Base-by-base conservation (phyloP, 2,113 vertebrate species). In the Okapia johnstoni region DNA sequence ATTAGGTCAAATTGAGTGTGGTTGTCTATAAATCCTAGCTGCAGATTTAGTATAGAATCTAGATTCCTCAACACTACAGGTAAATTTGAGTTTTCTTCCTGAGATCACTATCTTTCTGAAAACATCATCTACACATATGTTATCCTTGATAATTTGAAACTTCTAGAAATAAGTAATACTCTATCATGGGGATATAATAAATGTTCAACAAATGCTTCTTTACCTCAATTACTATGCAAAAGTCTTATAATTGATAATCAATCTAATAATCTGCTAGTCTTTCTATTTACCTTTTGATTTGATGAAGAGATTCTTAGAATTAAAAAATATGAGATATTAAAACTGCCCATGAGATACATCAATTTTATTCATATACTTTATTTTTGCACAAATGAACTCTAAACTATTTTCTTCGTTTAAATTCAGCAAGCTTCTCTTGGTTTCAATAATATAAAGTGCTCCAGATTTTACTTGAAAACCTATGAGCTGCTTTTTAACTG, bases 361-460 rank as follows among this genome's bases (percentile, higher is more conserved):
- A 50, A 33, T 79, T 90, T 90, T 55, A 94, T 81, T 94, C 46
- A 94, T 83, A 54, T 30, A 15, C 5, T 54, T 26, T 28, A 50
- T 48, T 61, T 95, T 83, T 79, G 7, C 26, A 91, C 48, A 76
- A 17, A 48, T 52, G 2, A 88, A 23, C 8, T 92, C 57, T 83
- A 52, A 94, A 88, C 5, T 5, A 19, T 94, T 97, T 86, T 55
- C 12, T 85, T 94, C 43, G 94, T 84, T 96, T 86, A 97, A 96
- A 70, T 94, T 79, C 28, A 96, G 15, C 17, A 87, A 57, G 52
- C 10, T 92, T 93, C 26, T 85, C 30, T 79, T 36, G 5, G 5
- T 86, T 70, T 95, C 30, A 95, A 86, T 5, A 91, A 76, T 63
- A 92, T 48, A 87, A 96, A 2, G 5, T 60, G 1, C 17, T 88